A percentile compares a stretch with the other conserved stretches of the same genome.
Conservation (phyloP, 2,888 invertebrate species). For the Kryphioiulus occultus region DNA sequence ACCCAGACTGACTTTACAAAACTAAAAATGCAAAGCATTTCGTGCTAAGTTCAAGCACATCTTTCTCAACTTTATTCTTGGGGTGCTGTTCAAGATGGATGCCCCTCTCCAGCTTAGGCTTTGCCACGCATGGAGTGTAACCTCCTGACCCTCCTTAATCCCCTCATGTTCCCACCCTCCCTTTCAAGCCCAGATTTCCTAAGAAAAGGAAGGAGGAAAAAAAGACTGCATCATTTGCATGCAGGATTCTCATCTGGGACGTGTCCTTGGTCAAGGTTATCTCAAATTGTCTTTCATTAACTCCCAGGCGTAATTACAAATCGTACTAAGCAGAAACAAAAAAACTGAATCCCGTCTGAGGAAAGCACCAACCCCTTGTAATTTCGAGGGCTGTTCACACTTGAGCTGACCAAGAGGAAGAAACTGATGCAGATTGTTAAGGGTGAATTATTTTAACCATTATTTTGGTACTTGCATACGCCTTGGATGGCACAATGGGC, state of each 20-base stretch:
- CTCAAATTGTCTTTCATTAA: conserved; percentile 17
- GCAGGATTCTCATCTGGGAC: conserved; percentile 1
- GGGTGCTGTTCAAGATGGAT: neutral
- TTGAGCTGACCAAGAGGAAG: neutral
- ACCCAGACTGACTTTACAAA: neutral
- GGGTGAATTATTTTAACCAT: too few relatives aligned
- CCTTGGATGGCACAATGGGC: too few relatives aligned
- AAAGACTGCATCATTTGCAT: conserved; percentile 6
- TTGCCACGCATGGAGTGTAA: neutral
- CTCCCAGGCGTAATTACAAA: neutral
- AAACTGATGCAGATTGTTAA: too few relatives aligned
- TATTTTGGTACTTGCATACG: too few relatives aligned
- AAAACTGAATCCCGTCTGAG: neutral
- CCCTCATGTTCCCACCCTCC: neutral
- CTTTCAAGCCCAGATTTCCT: neutral
- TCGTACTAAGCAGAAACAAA: neutral
- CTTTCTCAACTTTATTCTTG: neutral
- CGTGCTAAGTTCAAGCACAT: neutral
- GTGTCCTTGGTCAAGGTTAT: conserved; percentile 17
- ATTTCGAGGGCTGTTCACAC: neutral
- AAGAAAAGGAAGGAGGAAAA: neutral
- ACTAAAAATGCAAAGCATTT: neutral
- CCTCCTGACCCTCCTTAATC: neutral
- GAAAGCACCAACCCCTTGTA: neutral
- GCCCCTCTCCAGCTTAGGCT: neutral